These are phyloP conservation scores for Diplogasteroides magnus DNA, from an alignment of 1,140 invertebrate species.

Conservation along the genomic window DNA sequence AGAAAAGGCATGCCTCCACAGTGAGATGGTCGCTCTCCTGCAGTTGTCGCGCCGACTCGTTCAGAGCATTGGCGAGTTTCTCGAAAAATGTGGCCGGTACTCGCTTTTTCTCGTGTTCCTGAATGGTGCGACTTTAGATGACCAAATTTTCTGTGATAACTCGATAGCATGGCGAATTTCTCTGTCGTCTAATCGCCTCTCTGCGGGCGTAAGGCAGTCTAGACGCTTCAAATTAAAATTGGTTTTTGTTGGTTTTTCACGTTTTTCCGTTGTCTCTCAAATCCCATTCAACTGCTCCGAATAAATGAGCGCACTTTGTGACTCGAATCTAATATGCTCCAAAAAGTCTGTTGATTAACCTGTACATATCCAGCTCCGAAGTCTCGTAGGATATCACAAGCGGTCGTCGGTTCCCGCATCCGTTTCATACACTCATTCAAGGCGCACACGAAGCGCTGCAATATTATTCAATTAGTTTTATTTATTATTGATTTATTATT, in stretches of 20 bases:
- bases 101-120: conserved; percentile 12
- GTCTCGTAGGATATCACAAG: conserved; percentile 23
- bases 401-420: conserved; percentile 20
- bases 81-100: conserved; percentile 29
- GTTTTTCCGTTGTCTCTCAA: no score
- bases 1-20: conserved; percentile 16
- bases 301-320: no score
- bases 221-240: no score
- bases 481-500: no score
- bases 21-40: conserved; percentile 27
- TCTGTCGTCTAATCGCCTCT: no score
- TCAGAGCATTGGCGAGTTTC: conserved; percentile 23
- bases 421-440: conserved; percentile 22
- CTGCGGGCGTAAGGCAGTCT: no score
- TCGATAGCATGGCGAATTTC: no score
- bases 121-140: no score
- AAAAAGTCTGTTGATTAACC: conserved; percentile 12
- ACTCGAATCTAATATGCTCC: no score
- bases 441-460: conserved; percentile 24
- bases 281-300: conserved; percentile 16
- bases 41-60: conserved; percentile 18
- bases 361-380: neutral
- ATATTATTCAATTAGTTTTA: no score
- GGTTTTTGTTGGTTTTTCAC: no score
- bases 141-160: no score